A percentile compares a stretch with the other conserved stretches of the same genome.
phyloP scores from a whole-genome alignment of 1,140 invertebrate species.

The Akabosia matsudoensis region DNA sequence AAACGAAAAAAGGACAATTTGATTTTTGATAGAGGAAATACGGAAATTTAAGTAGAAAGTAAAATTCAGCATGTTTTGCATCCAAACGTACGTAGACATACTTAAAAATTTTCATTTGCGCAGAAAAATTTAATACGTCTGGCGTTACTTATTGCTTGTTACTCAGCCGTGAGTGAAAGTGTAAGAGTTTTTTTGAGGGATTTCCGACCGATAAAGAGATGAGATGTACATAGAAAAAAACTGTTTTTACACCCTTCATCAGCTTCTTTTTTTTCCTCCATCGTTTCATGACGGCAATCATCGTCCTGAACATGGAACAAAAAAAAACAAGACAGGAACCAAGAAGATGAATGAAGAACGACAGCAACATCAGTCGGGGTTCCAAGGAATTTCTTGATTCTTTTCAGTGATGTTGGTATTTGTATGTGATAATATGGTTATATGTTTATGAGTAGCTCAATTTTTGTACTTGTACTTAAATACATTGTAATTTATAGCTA shows the following conservation, averaged over 20 bases:
- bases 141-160: background rate
- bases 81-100: background rate
- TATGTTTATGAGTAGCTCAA: background rate
- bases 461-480: background rate
- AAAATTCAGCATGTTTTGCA: background rate
- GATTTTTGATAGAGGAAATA: background rate
- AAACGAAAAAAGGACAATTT: background rate
- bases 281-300: background rate
- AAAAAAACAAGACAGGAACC: conserved; percentile 10
- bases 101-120: background rate
- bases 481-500: conserved; percentile 11
- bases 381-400: background rate
- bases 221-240: background rate
- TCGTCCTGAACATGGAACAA: background rate
- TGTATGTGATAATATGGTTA: background rate
- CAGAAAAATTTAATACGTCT: background rate
- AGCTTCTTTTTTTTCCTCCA: background rate
- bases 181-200: background rate
- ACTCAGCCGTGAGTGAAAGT: background rate
- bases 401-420: background rate
- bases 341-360: background rate
- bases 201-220: background rate
- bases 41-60: background rate
- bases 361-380: conserved; percentile 14
- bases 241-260: conserved; percentile 15